Evolutionary conservation across 2,888 invertebrate species (phyloP).

Genomic region (Lasius platythorax): DNA sequence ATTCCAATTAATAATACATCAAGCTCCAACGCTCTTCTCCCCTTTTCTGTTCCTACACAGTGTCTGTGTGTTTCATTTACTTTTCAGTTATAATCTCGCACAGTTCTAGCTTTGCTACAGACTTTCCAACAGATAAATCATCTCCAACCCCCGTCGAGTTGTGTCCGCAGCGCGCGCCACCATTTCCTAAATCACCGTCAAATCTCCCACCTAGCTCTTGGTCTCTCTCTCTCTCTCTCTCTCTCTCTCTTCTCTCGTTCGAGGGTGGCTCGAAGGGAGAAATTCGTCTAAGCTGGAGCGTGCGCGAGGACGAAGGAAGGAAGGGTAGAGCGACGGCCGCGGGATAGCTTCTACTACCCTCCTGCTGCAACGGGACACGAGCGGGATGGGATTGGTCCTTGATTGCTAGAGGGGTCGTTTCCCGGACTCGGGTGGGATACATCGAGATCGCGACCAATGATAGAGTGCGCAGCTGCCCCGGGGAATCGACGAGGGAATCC

Average conservation of each 20-base stretch:
- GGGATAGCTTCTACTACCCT: conserved; percentile 57
- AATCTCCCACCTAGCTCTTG: conserved; percentile 45
- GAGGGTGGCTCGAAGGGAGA: conserved; percentile 38
- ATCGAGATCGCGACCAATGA: conserved; percentile 85
- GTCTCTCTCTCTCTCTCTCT: neutral
- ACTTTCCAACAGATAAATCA: conserved; percentile 27
- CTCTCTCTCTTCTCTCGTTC: neutral
- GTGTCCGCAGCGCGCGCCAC: conserved; percentile 33
- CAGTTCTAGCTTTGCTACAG: neutral
- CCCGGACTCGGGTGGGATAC: conserved; percentile 80
- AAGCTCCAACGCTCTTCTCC: neutral
- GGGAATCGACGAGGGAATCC: conserved; percentile 67
- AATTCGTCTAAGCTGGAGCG: conserved; percentile 48
- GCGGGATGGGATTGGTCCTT: conserved; percentile 83
- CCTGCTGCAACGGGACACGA: conserved; percentile 49
- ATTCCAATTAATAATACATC: conserved; percentile 25
- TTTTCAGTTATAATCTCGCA: neutral
- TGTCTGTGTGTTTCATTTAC: conserved; percentile 1
- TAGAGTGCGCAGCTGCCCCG: conserved; percentile 83
- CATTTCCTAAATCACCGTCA: conserved; percentile 55
- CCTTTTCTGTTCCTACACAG: neutral
- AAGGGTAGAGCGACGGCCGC: conserved; percentile 32
- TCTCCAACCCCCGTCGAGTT: neutral
- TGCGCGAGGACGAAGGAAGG: conserved; percentile 53
- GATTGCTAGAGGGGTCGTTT: conserved; percentile 82